Evolutionary conservation across 2,797 vertebrate genomes (phyloP), one percentile per base, ranked within the genome.

Genomic region (Cottoperca gobio): DNA sequence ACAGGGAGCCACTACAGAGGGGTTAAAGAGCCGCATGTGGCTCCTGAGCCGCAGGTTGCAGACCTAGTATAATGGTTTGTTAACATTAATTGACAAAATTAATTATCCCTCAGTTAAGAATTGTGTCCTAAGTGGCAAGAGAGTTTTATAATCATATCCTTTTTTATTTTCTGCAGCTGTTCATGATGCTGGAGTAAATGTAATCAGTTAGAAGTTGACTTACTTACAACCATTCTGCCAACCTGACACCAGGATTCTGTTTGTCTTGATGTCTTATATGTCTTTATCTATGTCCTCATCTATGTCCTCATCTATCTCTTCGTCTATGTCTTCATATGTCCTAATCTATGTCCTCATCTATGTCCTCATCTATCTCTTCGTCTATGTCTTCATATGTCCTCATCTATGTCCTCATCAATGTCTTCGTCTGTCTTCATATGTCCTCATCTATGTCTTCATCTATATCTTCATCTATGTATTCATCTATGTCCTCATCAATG

Each of bases 141-240:
- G 26, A 3, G 58, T 84, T 59, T 73, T 37, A 62, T 52, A 21
- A 58, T 61, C 23, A 13, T 8, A 62, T 46, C 45, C 37, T 55
- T 72, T 78, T 53, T 60, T 54, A 26, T 83, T 70, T n/a, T 45
- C 39, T 69, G 33, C 35, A 53, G 54, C 46, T 57, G 17, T 58
- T 59, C 35, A 24, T 50, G 58, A 33, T 12, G 33, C 16, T 35
- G 21, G 21, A 66, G 13, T 42, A 6, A 48, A 62, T 43, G 59
- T 12, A 40, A 33, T 10, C 42, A 11, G 31, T 37, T 45, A 2
- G 8, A 8, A 12, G 71, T 35, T 49, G 31, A 23, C 24, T 33
- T 70, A 17, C 26, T 40, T 48, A 13, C 21, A 31, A 48, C 31
- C 28, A 61, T 33, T n/a, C n/a, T 57, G 54, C 21, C 13, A 11